Percentiles rank a stretch among this genome's conserved stretches.
These are phyloP conservation scores for Timema cristinae DNA, from an alignment of 2,888 invertebrate species.

Conservation along the genomic window DNA sequence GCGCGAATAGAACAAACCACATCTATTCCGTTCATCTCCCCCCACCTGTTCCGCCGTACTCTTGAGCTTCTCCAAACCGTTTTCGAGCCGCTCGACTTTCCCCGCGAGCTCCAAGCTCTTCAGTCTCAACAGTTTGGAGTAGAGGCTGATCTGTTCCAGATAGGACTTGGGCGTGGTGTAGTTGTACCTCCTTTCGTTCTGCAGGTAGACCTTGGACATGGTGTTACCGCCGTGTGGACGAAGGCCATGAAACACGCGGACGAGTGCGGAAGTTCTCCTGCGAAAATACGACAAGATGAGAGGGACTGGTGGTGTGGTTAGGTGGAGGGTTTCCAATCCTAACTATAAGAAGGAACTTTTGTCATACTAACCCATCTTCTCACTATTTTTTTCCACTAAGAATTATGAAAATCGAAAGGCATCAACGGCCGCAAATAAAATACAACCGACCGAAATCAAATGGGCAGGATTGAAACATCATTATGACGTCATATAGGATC, in stretches of 20 bases:
- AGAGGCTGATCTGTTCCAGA: slow-evolving; percentile 90
- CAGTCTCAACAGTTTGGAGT: slow-evolving; percentile 77
- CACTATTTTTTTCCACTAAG: too few species aligned
- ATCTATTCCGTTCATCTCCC: neutral
- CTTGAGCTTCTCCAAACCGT: slow-evolving; percentile 86
- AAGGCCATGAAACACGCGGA: slow-evolving; percentile 92
- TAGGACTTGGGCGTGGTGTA: slow-evolving; percentile 98
- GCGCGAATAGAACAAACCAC: too few species aligned
- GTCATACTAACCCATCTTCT: too few species aligned
- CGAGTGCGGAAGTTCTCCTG: slow-evolving; percentile 72
- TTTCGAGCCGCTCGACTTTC: slow-evolving; percentile 82
- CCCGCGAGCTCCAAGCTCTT: slow-evolving; percentile 83
- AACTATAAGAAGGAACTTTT: too few species aligned
- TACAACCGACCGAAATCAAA: too few species aligned
- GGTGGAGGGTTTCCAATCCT: too few species aligned
- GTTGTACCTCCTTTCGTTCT: slow-evolving; percentile 89
- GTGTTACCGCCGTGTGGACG: slow-evolving; percentile 92
- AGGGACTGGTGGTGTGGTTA: too few species aligned
- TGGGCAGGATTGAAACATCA: too few species aligned
- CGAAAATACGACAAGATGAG: slow-evolving; percentile 24
- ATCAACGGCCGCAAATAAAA: too few species aligned
- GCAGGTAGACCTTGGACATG: slow-evolving; percentile 79
- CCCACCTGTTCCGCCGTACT: slow-evolving; percentile 75
- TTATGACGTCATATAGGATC: too few species aligned
- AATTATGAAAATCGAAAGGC: too few species aligned